Evolutionary conservation across 92 coral and sea anemone genomes (phyloP).

Genomic region (Parazoanthus atlanticus): DNA sequence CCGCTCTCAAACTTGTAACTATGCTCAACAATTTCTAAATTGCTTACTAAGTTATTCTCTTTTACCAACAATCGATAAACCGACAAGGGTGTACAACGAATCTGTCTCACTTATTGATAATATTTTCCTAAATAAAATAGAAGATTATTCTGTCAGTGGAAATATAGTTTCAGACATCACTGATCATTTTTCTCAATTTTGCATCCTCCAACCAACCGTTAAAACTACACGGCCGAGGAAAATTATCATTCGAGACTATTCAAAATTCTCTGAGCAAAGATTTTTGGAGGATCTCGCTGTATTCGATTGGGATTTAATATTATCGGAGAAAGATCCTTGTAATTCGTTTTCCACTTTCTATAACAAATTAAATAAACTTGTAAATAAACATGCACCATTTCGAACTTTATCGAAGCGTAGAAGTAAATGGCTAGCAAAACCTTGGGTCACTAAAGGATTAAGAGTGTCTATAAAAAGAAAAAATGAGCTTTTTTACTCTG

Average conservation of each 20-base stretch:
- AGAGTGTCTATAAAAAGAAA: slow-evolving; percentile 45
- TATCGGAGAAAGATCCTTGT: slow-evolving; percentile 12
- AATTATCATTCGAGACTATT: not conserved
- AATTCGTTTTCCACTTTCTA: slow-evolving; percentile 14
- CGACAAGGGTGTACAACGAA: slow-evolving; percentile 51
- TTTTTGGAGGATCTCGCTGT: slow-evolving; percentile 44
- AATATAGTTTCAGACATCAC: slow-evolving; percentile 51
- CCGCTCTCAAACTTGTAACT: slow-evolving; percentile 40
- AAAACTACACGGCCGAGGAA: too few relatives aligned
- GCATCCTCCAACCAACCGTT: too few relatives aligned
- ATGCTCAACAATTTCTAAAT: slow-evolving; percentile 37
- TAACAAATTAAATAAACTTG: slow-evolving; percentile 17
- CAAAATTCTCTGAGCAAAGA: slow-evolving; percentile 21
- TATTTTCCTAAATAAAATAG: slow-evolving; percentile 41
- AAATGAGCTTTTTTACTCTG: slow-evolving; percentile 50
- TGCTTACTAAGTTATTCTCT: too few relatives aligned
- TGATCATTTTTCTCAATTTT: not conserved
- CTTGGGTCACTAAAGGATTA: slow-evolving; percentile 55
- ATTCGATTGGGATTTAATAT: slow-evolving; percentile 39
- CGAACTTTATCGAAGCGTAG: slow-evolving; percentile 21
- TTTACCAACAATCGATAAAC: slow-evolving; percentile 61
- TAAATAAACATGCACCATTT: slow-evolving; percentile 56
- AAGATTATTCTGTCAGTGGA: slow-evolving; percentile 11
- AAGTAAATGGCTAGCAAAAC: slow-evolving; percentile 30
- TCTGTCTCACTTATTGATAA: slow-evolving; percentile 22